phyloP scores from a whole-genome alignment of 30 jellyfish, hydroid and myxozoan species.

The Sanderia malayensis region DNA sequence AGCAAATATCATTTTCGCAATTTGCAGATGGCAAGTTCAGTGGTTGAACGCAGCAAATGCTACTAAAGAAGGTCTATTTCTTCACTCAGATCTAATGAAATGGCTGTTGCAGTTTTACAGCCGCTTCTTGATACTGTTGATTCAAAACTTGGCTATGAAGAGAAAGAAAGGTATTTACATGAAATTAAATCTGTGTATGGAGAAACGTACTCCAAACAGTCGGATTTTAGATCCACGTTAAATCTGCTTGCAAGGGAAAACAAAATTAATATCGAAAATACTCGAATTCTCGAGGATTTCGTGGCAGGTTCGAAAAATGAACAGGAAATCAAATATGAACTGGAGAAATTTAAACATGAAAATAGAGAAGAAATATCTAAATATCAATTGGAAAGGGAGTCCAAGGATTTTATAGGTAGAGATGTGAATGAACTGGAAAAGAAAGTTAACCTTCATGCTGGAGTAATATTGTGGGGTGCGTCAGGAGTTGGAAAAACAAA shows the following conservation, averaged over 20 bases:
- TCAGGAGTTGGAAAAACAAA: conserved; percentile 59
- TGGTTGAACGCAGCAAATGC: too few species aligned
- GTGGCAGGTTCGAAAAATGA: conserved; percentile 3
- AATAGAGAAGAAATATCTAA: conserved; percentile 12
- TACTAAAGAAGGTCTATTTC: too few species aligned
- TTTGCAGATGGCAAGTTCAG: too few species aligned
- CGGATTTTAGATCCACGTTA: not conserved
- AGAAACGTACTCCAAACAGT: not conserved
- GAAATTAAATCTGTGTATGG: not conserved
- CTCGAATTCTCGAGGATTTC: not conserved
- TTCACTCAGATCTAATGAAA: too few species aligned
- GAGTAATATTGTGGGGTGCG: conserved; percentile 44
- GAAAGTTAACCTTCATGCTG: not conserved
- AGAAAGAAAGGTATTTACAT: not conserved
- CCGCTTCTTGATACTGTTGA: not conserved
- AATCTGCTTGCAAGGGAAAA: conserved; percentile 5
- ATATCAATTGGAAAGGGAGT: conserved; percentile 10
- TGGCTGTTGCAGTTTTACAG: not conserved
- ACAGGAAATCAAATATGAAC: not conserved
- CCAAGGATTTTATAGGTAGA: conserved; percentile 39
- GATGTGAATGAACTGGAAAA: conserved; percentile 26
- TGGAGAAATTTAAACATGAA: not conserved
- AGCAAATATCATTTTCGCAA: too few species aligned
- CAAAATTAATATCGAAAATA: conserved; percentile 1
- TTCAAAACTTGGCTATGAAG: not conserved